Evolutionary conservation across 2,113 vertebrate species (phyloP).

Genomic region (Stictonetta naevosa): DNA sequence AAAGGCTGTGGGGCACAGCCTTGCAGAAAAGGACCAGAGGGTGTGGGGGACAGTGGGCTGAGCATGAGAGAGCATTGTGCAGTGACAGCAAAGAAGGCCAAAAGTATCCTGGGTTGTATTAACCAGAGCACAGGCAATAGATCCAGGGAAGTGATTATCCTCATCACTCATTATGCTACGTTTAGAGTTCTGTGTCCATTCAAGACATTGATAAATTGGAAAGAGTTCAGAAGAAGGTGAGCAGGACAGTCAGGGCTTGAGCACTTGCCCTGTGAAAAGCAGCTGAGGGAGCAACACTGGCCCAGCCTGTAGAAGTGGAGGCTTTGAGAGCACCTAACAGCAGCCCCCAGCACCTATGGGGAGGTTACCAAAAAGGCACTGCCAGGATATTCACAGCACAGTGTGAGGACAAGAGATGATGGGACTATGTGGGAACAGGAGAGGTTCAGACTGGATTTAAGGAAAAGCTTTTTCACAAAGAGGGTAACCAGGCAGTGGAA

Average conservation of each 20-base stretch:
- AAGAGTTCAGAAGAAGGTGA: not conserved
- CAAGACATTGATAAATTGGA: not conserved
- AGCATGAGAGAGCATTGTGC: not conserved
- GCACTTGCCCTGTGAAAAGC: not conserved
- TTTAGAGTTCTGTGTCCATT: not conserved
- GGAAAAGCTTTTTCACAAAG: not conserved
- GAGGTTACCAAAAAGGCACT: not conserved
- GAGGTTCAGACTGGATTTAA: not conserved
- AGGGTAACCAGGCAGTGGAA: not conserved
- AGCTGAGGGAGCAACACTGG: not conserved
- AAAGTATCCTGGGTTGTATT: not conserved
- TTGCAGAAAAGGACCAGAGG: not conserved
- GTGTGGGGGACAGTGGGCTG: not conserved
- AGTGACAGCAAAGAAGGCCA: not conserved
- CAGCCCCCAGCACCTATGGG: rapidly evolving
- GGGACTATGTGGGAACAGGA: not conserved
- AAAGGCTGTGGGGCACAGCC: not conserved
- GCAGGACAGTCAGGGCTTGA: not conserved
- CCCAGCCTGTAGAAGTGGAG: not conserved
- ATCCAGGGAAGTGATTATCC: not conserved
- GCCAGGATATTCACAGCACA: not conserved
- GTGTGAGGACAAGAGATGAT: rapidly evolving
- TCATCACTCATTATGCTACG: not conserved
- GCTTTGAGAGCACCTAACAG: not conserved
- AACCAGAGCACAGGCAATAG: not conserved